Conservation (phyloP, 2,113 vertebrate species). For the Sardina pilchardus region DNA sequence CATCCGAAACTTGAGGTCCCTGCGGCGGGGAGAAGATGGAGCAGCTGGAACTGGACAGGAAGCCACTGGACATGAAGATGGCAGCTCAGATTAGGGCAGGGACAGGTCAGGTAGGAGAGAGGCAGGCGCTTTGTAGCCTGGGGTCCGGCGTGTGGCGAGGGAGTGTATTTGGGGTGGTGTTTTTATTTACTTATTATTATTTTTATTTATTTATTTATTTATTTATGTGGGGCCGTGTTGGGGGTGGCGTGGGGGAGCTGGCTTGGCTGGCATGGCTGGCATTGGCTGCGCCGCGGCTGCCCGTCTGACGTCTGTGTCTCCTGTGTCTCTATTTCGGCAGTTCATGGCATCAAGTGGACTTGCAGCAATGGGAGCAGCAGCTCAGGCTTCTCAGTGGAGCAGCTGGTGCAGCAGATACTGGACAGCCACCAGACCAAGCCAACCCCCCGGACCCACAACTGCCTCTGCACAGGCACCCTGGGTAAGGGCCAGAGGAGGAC, state of each 20-base stretch:
- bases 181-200: not conserved
- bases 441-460: constrained; percentile 98
- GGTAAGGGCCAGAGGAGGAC: constrained; percentile 76
- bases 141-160: not conserved
- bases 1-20: not conserved
- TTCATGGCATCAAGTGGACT: constrained; percentile 99
- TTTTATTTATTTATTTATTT: not conserved
- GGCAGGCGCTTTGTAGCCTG: not conserved
- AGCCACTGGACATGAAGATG: not conserved
- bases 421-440: constrained; percentile 99
- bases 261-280: constrained; percentile 41
- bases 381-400: constrained; percentile 98
- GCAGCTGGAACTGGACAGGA: not conserved
- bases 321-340: constrained; percentile 75
- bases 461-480: constrained; percentile 97
- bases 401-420: constrained; percentile 98
- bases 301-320: constrained; percentile 75
- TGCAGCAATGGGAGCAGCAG: constrained; percentile 99
- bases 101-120: constrained; percentile 20
- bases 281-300: constrained; percentile 60
- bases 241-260: constrained; percentile 34
- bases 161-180: not conserved
- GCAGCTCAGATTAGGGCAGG: not conserved
- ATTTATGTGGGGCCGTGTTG: not conserved
- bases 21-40: not conserved